A percentile compares a stretch with the other conserved stretches of the same genome.
phyloP scores from a whole-genome alignment of 2,888 invertebrate species.

The Augochlorella aurata region DNA sequence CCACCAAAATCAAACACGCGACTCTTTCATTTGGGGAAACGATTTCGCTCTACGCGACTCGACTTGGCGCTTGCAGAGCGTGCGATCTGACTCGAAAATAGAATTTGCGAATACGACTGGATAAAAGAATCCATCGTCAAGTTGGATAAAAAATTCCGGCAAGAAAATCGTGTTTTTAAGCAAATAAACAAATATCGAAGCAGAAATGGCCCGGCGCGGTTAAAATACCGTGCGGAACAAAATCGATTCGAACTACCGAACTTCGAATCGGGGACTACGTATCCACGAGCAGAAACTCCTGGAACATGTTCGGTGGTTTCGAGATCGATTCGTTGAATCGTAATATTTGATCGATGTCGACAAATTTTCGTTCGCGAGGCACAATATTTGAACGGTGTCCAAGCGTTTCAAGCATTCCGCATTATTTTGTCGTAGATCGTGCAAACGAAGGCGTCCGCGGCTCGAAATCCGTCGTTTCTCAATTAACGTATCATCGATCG shows the following conservation, averaged over 20 bases:
- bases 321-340: slow-evolving; percentile 12
- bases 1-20: too few species aligned
- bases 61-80: too few species aligned
- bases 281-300: too few species aligned
- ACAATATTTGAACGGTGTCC: background rate
- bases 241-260: background rate
- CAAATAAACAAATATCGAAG: background rate
- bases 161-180: slow-evolving; percentile 10
- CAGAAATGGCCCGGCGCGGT: too few species aligned
- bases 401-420: background rate
- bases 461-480: background rate
- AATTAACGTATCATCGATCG: slow-evolving; percentile 4
- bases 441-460: background rate
- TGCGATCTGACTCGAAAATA: slow-evolving; percentile 22
- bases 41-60: too few species aligned
- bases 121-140: background rate
- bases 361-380: slow-evolving; percentile 11
- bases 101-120: background rate
- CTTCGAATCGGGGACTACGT: slow-evolving; percentile 10
- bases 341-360: slow-evolving; percentile 6
- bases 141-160: background rate
- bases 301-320: slow-evolving; percentile 15
- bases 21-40: too few species aligned
- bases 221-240: background rate
- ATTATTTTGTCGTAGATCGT: background rate